Conservation (phyloP, 2,888 invertebrate species). For the Parthenolecanium corni region DNA sequence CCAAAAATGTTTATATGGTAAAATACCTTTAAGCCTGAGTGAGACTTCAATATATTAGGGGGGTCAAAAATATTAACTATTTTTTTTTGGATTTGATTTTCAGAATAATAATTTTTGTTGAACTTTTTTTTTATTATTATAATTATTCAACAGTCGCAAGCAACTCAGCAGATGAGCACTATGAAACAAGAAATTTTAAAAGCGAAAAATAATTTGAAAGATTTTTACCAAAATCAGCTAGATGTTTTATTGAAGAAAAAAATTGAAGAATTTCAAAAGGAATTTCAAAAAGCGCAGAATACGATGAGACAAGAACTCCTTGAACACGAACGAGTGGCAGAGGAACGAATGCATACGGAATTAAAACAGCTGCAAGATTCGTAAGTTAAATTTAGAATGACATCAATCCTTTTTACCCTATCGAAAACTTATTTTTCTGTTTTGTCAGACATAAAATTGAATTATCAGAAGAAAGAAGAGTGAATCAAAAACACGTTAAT, state of each 20-base stretch:
- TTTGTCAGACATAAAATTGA: slow-evolving; percentile 14
- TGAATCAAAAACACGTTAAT: slow-evolving; percentile 18
- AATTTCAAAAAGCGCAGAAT: slow-evolving; percentile 13
- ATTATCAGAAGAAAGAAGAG: slow-evolving; percentile 21
- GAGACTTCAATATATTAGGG: too few relatives aligned
- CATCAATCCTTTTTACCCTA: background rate
- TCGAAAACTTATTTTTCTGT: background rate
- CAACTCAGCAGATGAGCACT: slow-evolving; percentile 20
- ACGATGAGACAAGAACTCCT: slow-evolving; percentile 12
- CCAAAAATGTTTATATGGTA: too few relatives aligned
- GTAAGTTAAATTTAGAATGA: slow-evolving; percentile 4
- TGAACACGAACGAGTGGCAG: slow-evolving; percentile 9
- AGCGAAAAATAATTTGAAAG: slow-evolving; percentile 29
- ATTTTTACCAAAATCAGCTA: slow-evolving; percentile 31
- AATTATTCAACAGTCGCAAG: too few relatives aligned
- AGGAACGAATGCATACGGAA: slow-evolving; percentile 5
- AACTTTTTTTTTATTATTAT: too few relatives aligned
- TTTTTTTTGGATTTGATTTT: too few relatives aligned
- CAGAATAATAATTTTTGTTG: too few relatives aligned
- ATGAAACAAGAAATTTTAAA: slow-evolving; percentile 30
- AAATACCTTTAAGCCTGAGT: too few relatives aligned
- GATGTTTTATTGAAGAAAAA: slow-evolving; percentile 29
- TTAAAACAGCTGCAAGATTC: slow-evolving; percentile 4
- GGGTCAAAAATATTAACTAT: too few relatives aligned
- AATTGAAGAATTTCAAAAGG: slow-evolving; percentile 29